phyloP scores from a whole-genome alignment of 2,113 vertebrate species.

The Tupaia chinensis region DNA sequence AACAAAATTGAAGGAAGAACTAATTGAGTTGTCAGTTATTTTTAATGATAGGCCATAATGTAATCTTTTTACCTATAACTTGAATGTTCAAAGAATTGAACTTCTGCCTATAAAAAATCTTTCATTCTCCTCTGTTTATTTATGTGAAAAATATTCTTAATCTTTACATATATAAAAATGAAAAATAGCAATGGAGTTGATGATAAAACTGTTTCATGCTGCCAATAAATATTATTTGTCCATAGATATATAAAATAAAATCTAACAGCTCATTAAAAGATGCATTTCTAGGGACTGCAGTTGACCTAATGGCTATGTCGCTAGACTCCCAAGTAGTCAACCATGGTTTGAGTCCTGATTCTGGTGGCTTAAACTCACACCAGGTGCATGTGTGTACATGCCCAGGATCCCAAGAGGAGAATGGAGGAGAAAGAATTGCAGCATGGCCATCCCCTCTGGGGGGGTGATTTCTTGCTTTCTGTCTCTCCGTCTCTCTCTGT shows the following conservation, averaged over 20 bases:
- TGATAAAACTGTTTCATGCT: background rate
- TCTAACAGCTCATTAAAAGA: background rate
- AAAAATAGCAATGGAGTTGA: conserved; percentile 19
- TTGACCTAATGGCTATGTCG: no score
- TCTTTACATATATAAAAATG: background rate
- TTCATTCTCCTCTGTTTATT: background rate
- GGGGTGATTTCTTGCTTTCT: no score
- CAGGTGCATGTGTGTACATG: no score
- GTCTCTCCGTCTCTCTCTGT: no score
- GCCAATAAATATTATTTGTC: background rate
- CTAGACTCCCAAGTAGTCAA: no score
- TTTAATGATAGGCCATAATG: conserved; percentile 14
- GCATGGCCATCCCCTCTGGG: no score
- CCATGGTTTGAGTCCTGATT: no score
- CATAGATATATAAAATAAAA: conserved; percentile 7
- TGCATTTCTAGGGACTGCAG: background rate
- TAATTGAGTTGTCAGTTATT: conserved; percentile 31
- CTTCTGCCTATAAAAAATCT: background rate
- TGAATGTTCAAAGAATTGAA: conserved; percentile 18
- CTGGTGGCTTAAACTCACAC: no score
- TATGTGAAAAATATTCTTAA: conserved; percentile 24
- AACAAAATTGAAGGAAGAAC: background rate
- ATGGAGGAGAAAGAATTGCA: no score
- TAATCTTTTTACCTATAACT: conserved; percentile 14
- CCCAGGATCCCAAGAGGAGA: no score